Evolutionary conservation across 2,113 vertebrate genomes (phyloP).

Genomic region (Pterocles burchelli): DNA sequence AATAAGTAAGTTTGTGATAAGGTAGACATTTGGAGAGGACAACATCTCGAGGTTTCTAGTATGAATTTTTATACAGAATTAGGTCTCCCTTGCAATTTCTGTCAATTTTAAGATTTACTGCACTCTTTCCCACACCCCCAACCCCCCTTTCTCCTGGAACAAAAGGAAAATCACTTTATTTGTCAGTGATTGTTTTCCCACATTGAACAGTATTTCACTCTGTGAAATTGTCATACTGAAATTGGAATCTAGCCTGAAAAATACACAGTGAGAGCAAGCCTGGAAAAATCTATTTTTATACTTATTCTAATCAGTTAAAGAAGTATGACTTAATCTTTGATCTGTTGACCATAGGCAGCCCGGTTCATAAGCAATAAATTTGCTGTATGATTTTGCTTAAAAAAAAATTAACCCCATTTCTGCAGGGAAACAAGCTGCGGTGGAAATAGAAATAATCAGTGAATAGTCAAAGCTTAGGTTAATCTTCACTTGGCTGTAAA

Average conservation of each 20-base stretch:
- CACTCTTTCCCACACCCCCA: not conserved
- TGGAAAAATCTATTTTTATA: constrained; percentile 44
- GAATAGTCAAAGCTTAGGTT: not conserved
- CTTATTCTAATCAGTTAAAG: constrained; percentile 35
- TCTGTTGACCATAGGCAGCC: not conserved
- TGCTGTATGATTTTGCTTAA: not conserved
- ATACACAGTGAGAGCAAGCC: constrained; percentile 23
- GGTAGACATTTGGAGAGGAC: not conserved
- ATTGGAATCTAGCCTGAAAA: constrained; percentile 35
- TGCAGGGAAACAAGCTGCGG: not conserved
- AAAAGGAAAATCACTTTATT: constrained; percentile 7
- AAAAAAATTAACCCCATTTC: not conserved
- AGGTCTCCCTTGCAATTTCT: not conserved
- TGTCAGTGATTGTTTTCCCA: constrained; percentile 9
- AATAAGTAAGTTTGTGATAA: not conserved
- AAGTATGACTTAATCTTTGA: not conserved
- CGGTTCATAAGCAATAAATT: not conserved
- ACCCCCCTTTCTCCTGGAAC: not conserved
- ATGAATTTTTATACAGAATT: constrained; percentile 27
- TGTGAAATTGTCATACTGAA: constrained; percentile 46
- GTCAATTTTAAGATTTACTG: not conserved
- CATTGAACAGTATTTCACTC: not conserved
- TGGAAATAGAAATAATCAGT: not conserved
- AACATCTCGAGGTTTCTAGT: not conserved
- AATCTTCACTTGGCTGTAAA: not conserved